A percentile compares a stretch with the other conserved stretches of the same genome.
These are phyloP conservation scores for Luidia sarsii DNA, from an alignment of 53 echinoderm and acorn worm genomes.

Conservation along the genomic window DNA sequence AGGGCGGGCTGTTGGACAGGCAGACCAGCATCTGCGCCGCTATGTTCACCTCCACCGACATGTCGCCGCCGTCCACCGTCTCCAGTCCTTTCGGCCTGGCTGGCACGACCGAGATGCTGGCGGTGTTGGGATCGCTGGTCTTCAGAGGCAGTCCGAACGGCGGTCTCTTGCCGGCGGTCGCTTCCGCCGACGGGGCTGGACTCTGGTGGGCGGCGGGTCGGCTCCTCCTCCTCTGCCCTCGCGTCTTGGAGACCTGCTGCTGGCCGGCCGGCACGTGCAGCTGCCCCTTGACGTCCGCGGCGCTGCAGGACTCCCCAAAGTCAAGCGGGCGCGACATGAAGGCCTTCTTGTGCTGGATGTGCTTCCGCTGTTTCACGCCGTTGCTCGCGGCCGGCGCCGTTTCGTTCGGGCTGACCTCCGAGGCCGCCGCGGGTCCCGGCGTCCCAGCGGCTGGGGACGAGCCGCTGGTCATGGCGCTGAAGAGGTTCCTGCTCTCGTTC, in stretches of 20 bases:
- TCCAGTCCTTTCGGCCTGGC: too few species aligned
- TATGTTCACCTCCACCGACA: constrained; percentile 38
- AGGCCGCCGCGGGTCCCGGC: neutral
- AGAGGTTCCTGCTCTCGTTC: too few species aligned
- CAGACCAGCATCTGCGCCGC: constrained; percentile 44
- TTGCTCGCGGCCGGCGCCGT: neutral
- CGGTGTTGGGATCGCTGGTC: too few species aligned
- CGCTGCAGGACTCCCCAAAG: neutral
- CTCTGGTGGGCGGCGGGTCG: too few species aligned
- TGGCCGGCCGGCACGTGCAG: too few species aligned
- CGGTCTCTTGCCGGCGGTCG: neutral
- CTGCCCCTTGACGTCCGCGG: too few species aligned
- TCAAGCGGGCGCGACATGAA: constrained; percentile 28
- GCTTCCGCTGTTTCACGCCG: constrained; percentile 19
- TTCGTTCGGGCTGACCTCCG: neutral
- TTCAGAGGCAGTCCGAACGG: too few species aligned
- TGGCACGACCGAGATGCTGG: neutral
- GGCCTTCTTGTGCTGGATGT: constrained; percentile 21
- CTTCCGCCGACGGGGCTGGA: too few species aligned
- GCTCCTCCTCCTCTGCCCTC: too few species aligned
- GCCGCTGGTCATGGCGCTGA: too few species aligned
- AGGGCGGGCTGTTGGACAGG: constrained; percentile 38
- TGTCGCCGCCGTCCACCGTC: too few species aligned
- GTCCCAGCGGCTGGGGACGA: neutral
- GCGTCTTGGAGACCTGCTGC: too few species aligned